These are phyloP conservation scores for Notodromas monacha DNA, from an alignment of 2,888 invertebrate genomes.

Conservation along the genomic window DNA sequence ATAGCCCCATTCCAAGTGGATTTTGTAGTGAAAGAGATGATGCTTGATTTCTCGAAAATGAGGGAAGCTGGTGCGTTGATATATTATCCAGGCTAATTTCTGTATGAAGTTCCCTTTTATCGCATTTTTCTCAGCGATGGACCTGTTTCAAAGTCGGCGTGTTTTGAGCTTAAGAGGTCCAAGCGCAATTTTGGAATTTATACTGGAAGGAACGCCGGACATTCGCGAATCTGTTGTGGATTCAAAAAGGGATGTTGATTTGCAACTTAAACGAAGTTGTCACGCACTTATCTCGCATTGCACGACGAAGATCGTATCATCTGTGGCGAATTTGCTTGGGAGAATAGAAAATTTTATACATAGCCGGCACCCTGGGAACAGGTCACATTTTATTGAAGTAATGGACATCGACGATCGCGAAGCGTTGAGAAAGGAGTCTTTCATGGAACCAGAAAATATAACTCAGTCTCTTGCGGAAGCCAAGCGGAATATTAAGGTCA, in stretches of 20 bases:
- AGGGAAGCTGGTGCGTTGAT: conserved; percentile 39
- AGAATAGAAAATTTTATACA: no score
- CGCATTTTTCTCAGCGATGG: conserved; percentile 17
- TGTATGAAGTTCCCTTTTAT: neutral
- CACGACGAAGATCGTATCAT: conserved; percentile 37
- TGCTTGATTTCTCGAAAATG: conserved; percentile 67
- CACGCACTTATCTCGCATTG: conserved; percentile 53
- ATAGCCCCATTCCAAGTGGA: conserved; percentile 93
- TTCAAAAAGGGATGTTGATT: conserved; percentile 79
- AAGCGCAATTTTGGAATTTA: conserved; percentile 62
- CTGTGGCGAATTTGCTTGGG: conserved; percentile 14
- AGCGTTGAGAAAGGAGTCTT: conserved; percentile 21
- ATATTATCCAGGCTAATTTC: conserved; percentile 7
- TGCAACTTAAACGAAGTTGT: conserved; percentile 56
- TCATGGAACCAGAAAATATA: conserved; percentile 35
- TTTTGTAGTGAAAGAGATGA: conserved; percentile 64
- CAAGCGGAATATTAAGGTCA: conserved; percentile 35
- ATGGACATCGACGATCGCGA: conserved; percentile 12
- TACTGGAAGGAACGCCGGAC: conserved; percentile 67
- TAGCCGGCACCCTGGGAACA: no score
- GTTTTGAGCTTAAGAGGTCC: conserved; percentile 53
- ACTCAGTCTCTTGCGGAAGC: conserved; percentile 38
- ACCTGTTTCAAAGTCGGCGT: conserved; percentile 29
- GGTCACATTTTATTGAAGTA: no score
- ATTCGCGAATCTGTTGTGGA: conserved; percentile 40